A percentile compares a stretch with the other conserved stretches of the same genome.
Conservation (phyloP, 1,140 invertebrate species). For the Anthonomus grandis region DNA sequence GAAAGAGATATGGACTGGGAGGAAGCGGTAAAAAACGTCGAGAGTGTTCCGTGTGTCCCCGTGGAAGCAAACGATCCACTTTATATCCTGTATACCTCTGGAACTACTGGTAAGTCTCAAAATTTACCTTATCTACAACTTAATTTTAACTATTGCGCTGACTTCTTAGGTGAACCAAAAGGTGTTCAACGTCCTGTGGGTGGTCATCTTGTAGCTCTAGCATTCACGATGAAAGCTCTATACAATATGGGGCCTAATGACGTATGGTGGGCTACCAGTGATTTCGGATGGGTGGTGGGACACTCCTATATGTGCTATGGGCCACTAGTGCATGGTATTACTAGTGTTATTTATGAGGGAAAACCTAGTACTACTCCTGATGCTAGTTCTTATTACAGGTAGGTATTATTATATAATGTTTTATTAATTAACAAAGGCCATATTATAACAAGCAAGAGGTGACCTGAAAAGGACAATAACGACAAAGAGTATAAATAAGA, state of each 20-base stretch:
- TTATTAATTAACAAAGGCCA: too few relatives aligned
- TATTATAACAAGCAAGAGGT: too few relatives aligned
- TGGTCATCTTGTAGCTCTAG: conserved; percentile 78
- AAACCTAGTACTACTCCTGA: conserved; percentile 92
- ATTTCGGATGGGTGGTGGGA: conserved; percentile 90
- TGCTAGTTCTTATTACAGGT: conserved; percentile 85
- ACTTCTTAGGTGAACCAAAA: conserved; percentile 68
- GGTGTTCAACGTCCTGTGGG: conserved; percentile 82
- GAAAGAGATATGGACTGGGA: conserved; percentile 75
- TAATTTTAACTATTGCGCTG: too few relatives aligned
- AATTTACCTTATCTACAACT: too few relatives aligned
- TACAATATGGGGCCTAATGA: conserved; percentile 79
- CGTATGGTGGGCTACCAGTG: conserved; percentile 84
- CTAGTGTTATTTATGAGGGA: conserved; percentile 89
- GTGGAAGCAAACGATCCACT: conserved; percentile 85
- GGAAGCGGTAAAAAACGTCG: conserved; percentile 60
- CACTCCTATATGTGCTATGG: conserved; percentile 93
- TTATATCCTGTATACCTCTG: conserved; percentile 92
- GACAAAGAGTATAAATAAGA: too few relatives aligned
- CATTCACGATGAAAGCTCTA: conserved; percentile 79
- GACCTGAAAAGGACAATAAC: too few relatives aligned
- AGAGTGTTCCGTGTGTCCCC: conserved; percentile 75
- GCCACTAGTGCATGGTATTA: conserved; percentile 76
- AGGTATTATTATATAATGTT: too few relatives aligned
- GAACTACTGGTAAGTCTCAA: conserved; percentile 70